Evolutionary conservation across 1,140 invertebrate genomes (phyloP), one percentile per base, ranked within the genome.

Genomic region (Aphelenchoides avenae): DNA sequence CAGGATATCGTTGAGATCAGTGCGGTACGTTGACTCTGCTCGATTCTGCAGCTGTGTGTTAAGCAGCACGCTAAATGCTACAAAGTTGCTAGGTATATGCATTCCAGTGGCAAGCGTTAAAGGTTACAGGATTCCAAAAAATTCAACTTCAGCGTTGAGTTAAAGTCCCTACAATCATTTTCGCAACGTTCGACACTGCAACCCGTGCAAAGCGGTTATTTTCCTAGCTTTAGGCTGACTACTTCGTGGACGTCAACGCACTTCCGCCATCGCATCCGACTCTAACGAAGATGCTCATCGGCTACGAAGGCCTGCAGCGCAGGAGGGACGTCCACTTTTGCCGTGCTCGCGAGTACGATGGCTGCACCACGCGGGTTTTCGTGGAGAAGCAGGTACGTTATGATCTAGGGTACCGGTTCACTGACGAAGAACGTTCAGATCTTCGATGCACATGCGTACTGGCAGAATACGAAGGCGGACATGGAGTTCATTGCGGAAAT

Each of bases 1-100:
- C 47, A 59, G 7, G 61, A 59, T 13, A 59, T 66, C 39, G 61
- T 59, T 7, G 47, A 65, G 24, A 54, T 65, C 5, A 49, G 22
- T 3, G 18, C 61, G 11, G 48, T 51, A 43, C 5, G 29, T 47
- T 39, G 26, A 36, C 34, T 36, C 11, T 13, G 18, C 18, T 18
- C 34, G 34, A 36, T 13, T 13, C 18, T 36, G 34, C 11, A 36
- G 18, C 11, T 36, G 18, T 13, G 13, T 13, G n/a, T 18, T 22
- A 44, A 44, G 42, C 20, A 44, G 42, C 11, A 44, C 15, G 11
- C 11, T 44, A 11, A 11, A 11, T 44, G 11, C 9, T 27, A 27
- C 11, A 44, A 11, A 44, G n/a, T n/a, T n/a, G n/a, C n/a, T n/a
- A n/a, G n/a, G n/a, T n/a, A n/a, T n/a, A n/a, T n/a, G n/a, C n/a